A percentile compares a stretch with the other conserved stretches of the same genome.
phyloP scores from a whole-genome alignment of 2,797 vertebrate genomes.

The Yasuhikotakia modesta region DNA sequence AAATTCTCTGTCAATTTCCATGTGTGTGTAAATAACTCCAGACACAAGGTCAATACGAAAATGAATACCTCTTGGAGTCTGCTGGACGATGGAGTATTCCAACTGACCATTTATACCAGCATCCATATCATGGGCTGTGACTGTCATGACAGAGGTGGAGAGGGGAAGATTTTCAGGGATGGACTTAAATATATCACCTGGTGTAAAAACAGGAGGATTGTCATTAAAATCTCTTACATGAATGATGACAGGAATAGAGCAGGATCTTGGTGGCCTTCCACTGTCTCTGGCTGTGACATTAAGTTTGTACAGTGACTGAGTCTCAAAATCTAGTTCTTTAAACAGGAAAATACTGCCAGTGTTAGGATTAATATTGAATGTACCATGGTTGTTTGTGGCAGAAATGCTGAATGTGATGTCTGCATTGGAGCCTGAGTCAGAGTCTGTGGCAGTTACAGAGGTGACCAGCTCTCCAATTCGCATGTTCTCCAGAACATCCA shows the following conservation, averaged over 20 bases:
- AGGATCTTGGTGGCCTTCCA: constrained; percentile 87
- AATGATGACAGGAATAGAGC: constrained; percentile 91
- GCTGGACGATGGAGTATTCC: constrained; percentile 90
- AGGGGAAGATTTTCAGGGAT: constrained; percentile 92
- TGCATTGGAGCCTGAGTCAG: constrained; percentile 90
- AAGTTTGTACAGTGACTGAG: constrained; percentile 90
- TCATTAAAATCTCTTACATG: constrained; percentile 96
- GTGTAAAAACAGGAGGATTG: constrained; percentile 90
- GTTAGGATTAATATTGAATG: constrained; percentile 95
- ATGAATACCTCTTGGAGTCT: constrained; percentile 89
- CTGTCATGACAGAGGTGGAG: constrained; percentile 86
- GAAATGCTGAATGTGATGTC: constrained; percentile 93
- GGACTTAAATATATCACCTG: constrained; percentile 94
- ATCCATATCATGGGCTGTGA: constrained; percentile 91
- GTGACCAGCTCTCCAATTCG: constrained; percentile 93
- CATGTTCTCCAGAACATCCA: constrained; percentile 96
- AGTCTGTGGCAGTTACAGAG: constrained; percentile 91
- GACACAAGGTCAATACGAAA: constrained; percentile 85
- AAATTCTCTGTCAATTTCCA: constrained; percentile 93
- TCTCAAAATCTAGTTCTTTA: constrained; percentile 94
- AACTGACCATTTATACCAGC: constrained; percentile 94
- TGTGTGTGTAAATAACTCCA: constrained; percentile 86
- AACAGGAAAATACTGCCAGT: constrained; percentile 95
- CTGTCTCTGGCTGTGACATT: constrained; percentile 94
- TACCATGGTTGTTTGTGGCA: constrained; percentile 91